phyloP scores from a whole-genome alignment of 2,888 invertebrate species.

The Anthrax anthrax region DNA sequence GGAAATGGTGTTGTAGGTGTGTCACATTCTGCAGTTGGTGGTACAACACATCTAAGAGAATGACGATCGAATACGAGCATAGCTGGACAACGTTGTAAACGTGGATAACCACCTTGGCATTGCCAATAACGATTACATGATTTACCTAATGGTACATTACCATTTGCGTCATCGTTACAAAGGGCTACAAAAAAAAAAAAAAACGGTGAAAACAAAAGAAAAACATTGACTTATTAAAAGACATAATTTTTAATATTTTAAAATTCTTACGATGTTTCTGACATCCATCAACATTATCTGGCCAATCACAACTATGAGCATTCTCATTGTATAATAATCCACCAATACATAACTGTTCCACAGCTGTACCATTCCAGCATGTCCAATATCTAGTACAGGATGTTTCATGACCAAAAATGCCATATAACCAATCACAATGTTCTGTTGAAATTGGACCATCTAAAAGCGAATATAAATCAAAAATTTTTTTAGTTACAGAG shows the following conservation, averaged over 20 bases:
- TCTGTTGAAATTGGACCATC: conserved; percentile 72
- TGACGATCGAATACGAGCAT: conserved; percentile 78
- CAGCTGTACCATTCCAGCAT: conserved; percentile 88
- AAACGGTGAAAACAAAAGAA: neutral
- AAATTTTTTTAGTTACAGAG: too few species aligned
- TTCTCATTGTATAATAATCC: conserved; percentile 81
- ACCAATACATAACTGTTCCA: conserved; percentile 83
- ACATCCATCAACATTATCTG: conserved; percentile 83
- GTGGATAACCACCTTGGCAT: conserved; percentile 85
- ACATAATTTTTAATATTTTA: neutral
- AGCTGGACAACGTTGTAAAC: conserved; percentile 77
- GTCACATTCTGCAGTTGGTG: conserved; percentile 81
- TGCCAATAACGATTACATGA: conserved; percentile 92
- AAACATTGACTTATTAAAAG: too few species aligned
- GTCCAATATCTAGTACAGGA: conserved; percentile 90
- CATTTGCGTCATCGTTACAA: conserved; percentile 81
- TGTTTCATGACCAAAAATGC: conserved; percentile 86
- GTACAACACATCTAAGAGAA: conserved; percentile 71
- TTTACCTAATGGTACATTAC: conserved; percentile 80
- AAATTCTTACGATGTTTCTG: conserved; percentile 81
- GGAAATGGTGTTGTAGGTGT: conserved; percentile 61
- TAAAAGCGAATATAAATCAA: conserved; percentile 29
- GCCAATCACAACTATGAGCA: conserved; percentile 87
- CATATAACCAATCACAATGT: conserved; percentile 86
- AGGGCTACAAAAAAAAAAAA: conserved; percentile 44